These are phyloP conservation scores for Phocoena phocoena DNA, from an alignment of 2,113 vertebrate genomes.

Conservation along the genomic window DNA sequence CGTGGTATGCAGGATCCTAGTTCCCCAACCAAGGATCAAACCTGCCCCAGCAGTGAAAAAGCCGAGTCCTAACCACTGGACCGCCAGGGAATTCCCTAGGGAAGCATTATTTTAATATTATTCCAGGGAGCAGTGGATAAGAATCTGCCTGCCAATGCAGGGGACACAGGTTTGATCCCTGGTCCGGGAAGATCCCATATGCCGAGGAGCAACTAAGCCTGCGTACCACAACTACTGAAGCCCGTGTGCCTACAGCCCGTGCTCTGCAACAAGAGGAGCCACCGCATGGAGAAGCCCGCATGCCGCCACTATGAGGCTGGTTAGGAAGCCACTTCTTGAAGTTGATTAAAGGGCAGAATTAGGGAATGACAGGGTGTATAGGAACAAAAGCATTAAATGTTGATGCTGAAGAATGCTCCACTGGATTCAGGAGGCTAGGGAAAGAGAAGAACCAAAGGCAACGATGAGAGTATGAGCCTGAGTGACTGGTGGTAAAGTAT, in stretches of 20 bases:
- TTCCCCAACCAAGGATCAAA: background rate
- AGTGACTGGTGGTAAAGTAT: background rate
- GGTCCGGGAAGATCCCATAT: too few relatives aligned
- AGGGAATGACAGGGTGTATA: background rate
- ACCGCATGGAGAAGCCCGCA: too few relatives aligned
- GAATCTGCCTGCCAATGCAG: too few relatives aligned
- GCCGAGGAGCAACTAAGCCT: too few relatives aligned
- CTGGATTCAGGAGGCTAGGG: background rate
- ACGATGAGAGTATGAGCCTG: background rate
- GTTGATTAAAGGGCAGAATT: background rate
- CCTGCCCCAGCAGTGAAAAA: background rate
- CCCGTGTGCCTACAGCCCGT: too few relatives aligned
- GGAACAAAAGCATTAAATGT: conserved; percentile 19
- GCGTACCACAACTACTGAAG: too few relatives aligned
- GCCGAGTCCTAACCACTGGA: background rate
- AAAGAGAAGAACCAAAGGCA: background rate
- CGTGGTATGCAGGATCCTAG: background rate
- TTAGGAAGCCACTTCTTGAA: background rate
- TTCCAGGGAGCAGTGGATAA: background rate
- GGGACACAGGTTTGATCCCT: too few relatives aligned
- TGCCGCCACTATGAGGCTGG: background rate
- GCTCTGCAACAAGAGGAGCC: too few relatives aligned
- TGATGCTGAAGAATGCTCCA: background rate
- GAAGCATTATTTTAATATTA: background rate
- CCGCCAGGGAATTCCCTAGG: background rate